Base-by-base conservation (phyloP, 2,113 vertebrate genomes). In the Oceanodroma tethys region DNA sequence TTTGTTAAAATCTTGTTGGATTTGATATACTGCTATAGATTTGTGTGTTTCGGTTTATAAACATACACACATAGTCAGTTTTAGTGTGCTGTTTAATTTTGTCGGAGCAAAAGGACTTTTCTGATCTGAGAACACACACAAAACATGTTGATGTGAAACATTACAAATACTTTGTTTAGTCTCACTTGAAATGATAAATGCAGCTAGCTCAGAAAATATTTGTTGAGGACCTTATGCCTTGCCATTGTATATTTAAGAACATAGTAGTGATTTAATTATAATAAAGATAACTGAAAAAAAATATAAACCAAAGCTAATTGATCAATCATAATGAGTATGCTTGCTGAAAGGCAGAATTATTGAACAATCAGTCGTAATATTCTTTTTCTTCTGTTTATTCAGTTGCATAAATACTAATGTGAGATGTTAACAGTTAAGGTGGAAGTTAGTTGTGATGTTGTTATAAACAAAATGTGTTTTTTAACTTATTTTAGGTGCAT, bases 401-500 rank as follows among this genome's bases (percentile, higher is more conserved):
- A 21, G 3, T 26, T 78, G 13, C 8, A 21, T 91, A 72, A 83
- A 65, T 68, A 55, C 13, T 67, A 80, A 80, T 0, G 1, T 2
- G 5, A 53, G 4, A 20, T 80, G 3, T 66, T 85, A 86, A 56
- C 16, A 26, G 5, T 67, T 84, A 70, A 47, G 22, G 7, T 82
- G 42, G 62, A 87, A 50, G 40, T 42, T 42, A 50, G 36, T n/a
- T n/a, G n/a, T n/a, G n/a, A n/a, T 75, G 42, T n/a, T 70, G 29
- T 65, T 91, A 53, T 18, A 73, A 88, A 81, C 6, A 63, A 82
- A 59, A 48, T 62, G 14, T 83, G 7, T 18, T 56, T 91, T 81
- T 96, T 55, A 59, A 91, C 48, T 91, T 95, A 36, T 94, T 75
- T 97, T 97, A 99, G 99, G 98, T 99, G 99, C 97, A 99, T 99